Percentiles rank a stretch among this genome's conserved stretches.
Evolutionary conservation across 2,888 invertebrate species (phyloP).

Genomic region (Tetragonula carbonaria): DNA sequence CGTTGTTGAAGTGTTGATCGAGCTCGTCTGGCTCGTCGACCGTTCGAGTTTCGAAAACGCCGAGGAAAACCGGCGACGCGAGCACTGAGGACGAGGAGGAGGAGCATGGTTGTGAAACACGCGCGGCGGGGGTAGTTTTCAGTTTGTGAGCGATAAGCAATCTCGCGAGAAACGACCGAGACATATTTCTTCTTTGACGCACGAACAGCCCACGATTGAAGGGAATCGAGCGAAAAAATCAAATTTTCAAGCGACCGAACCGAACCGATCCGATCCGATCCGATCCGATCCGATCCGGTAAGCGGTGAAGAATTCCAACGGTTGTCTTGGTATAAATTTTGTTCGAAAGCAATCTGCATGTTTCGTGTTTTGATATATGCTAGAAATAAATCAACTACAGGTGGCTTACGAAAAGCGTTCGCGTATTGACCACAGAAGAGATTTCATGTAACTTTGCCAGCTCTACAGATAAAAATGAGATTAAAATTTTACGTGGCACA

Average conservation of each 20-base stretch:
- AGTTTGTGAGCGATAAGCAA: constrained; percentile 25
- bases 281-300: no score
- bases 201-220: not conserved
- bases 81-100: no score
- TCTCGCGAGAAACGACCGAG: constrained; percentile 3
- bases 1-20: constrained; percentile 8
- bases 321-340: not conserved
- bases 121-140: not conserved
- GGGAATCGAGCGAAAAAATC: constrained; percentile 1
- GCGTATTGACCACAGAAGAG: no score
- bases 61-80: no score
- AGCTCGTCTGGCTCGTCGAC: not conserved
- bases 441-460: no score
- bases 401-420: no score
- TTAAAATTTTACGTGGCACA: no score
- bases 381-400: not conserved
- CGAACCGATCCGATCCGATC: no score
- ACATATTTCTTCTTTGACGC: constrained; percentile 26
- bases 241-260: not conserved
- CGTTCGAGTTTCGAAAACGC: not conserved
- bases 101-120: not conserved
- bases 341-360: not conserved
- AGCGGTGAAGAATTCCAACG: not conserved
- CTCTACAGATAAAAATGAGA: no score
- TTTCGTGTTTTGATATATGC: not conserved